Percentiles rank a stretch among this genome's conserved stretches.
These are phyloP conservation scores for Heliconius nattereri DNA, from an alignment of 1,140 invertebrate species.

Conservation along the genomic window DNA sequence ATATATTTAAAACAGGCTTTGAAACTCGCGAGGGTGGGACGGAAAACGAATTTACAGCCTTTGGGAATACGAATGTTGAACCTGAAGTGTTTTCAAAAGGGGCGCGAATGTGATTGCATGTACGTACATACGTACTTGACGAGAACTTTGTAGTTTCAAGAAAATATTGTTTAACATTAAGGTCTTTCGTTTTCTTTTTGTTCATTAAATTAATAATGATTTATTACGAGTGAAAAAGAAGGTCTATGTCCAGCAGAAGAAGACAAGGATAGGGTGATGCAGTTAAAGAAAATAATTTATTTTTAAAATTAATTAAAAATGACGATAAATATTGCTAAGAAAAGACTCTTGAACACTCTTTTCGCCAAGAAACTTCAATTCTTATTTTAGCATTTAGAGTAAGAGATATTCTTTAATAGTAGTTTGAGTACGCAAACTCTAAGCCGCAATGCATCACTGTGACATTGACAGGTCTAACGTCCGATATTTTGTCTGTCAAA, in stretches of 20 bases:
- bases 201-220: not conserved
- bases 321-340: not conserved
- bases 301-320: no score
- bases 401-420: not conserved
- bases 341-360: not conserved
- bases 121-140: slow-evolving; percentile 12
- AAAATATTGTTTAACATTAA: slow-evolving; percentile 14
- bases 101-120: slow-evolving; percentile 39
- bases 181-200: not conserved
- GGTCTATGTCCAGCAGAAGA: no score
- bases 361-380: not conserved
- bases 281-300: no score
- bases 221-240: not conserved
- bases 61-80: slow-evolving; percentile 56
- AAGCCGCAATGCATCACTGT: slow-evolving; percentile 63
- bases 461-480: slow-evolving; percentile 30
- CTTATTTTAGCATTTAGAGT: not conserved
- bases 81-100: slow-evolving; percentile 53
- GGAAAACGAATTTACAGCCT: slow-evolving; percentile 63
- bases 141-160: slow-evolving; percentile 19
- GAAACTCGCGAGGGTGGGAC: slow-evolving; percentile 61
- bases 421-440: slow-evolving; percentile 49
- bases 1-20: slow-evolving; percentile 71
- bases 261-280: no score
- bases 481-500: not conserved